Conservation (phyloP, 2,888 invertebrate species). For the Troides aeacus region DNA sequence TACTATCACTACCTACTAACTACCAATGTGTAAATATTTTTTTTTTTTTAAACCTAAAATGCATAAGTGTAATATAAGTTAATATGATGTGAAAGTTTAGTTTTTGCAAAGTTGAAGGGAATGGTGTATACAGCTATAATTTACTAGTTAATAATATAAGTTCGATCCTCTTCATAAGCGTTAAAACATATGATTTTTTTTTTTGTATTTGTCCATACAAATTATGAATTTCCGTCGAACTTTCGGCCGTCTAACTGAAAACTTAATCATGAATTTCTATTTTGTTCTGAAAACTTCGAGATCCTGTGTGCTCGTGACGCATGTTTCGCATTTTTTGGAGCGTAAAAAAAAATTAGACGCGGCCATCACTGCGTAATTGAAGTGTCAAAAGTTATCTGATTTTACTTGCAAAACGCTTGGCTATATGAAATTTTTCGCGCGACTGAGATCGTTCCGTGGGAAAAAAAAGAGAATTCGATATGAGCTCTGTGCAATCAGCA, state of each 20-base stretch:
- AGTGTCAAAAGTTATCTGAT: constrained; percentile 80
- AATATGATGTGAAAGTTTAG: too few species aligned
- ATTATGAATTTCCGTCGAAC: background rate
- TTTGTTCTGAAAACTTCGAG: constrained; percentile 64
- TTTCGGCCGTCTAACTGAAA: constrained; percentile 41
- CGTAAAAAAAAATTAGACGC: constrained; percentile 61
- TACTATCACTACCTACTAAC: too few species aligned
- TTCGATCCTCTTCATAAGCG: too few species aligned
- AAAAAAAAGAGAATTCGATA: constrained; percentile 76
- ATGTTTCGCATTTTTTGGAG: constrained; percentile 57
- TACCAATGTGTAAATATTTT: too few species aligned
- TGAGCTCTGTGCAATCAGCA: constrained; percentile 74
- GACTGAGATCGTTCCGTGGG: constrained; percentile 64
- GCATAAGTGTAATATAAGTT: too few species aligned
- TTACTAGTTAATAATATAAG: too few species aligned
- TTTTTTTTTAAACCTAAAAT: too few species aligned
- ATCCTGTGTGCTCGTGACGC: constrained; percentile 69
- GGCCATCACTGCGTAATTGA: constrained; percentile 77
- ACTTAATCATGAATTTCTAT: constrained; percentile 55
- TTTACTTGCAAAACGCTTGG: constrained; percentile 78
- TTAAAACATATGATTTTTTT: too few species aligned
- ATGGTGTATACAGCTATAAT: too few species aligned
- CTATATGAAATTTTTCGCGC: constrained; percentile 77
- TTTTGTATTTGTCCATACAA: too few species aligned
- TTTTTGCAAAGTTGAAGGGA: too few species aligned